Percentiles rank a stretch among this genome's conserved stretches.
These are phyloP conservation scores for Aurelia aurita complex sp. Pacific DNA, from an alignment of 30 jellyfish, hydroid and myxozoan genomes.

Conservation along the genomic window DNA sequence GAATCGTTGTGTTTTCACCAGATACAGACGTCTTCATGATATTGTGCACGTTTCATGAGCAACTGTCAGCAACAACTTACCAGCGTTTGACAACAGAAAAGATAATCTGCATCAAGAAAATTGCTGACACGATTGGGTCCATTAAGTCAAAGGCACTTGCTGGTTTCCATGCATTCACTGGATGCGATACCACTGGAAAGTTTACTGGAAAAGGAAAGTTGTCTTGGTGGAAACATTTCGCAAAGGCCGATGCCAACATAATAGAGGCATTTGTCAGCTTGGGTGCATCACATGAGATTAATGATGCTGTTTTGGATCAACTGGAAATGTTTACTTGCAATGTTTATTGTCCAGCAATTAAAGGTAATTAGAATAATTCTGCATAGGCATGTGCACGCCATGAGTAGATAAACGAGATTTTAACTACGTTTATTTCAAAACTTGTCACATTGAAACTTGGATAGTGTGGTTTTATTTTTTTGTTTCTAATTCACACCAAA, in stretches of 20 bases:
- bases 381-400: neutral
- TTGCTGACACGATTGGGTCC: neutral
- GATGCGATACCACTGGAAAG: slow-evolving; percentile 5
- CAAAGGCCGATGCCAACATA: slow-evolving; percentile 1
- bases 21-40: no score
- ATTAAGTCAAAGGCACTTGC: slow-evolving; percentile 1
- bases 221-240: slow-evolving; percentile 24
- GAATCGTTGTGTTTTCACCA: no score
- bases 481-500: slow-evolving; percentile 5
- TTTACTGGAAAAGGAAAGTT: slow-evolving; percentile 12
- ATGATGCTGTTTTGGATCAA: neutral
- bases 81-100: neutral
- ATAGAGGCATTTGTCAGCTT: neutral
- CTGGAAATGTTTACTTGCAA: neutral
- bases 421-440: neutral
- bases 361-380: neutral
- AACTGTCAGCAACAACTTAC: neutral
- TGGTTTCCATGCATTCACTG: no score
- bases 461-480: neutral
- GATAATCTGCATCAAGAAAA: neutral
- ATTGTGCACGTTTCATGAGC: no score
- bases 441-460: slow-evolving; percentile 2
- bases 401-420: slow-evolving; percentile 1
- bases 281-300: neutral
- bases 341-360: slow-evolving; percentile 14